Evolutionary conservation across 2,797 vertebrate species (phyloP).

Genomic region (Smutsia gigantea): DNA sequence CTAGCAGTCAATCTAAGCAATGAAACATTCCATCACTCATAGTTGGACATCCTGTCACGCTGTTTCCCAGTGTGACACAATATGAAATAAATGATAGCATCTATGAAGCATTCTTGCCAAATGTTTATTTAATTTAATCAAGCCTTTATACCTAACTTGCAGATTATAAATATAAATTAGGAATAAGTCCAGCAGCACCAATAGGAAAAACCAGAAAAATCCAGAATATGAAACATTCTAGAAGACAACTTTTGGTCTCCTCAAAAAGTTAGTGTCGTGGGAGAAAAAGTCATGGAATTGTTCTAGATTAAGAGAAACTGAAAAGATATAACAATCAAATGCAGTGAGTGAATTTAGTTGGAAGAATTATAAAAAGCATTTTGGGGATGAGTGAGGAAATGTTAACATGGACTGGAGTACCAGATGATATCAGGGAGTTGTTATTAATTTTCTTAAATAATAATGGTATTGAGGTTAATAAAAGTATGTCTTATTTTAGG

Average conservation of each 20-base stretch:
- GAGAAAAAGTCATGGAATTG: not conserved
- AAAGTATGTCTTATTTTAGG: constrained; percentile 2
- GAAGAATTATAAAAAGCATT: constrained; percentile 8
- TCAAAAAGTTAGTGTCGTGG: not conserved
- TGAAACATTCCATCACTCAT: not conserved
- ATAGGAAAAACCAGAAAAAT: not conserved
- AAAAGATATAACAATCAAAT: not conserved
- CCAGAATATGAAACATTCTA: not conserved
- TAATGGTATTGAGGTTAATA: not conserved
- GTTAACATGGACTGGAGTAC: not conserved
- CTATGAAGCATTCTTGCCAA: constrained; percentile 32
- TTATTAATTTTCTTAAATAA: constrained; percentile 23
- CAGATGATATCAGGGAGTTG: not conserved
- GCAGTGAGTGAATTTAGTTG: not conserved
- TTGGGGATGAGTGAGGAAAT: not conserved
- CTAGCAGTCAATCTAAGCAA: not conserved
- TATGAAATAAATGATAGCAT: constrained; percentile 31
- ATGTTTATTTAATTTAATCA: constrained; percentile 48
- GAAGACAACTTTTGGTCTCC: not conserved
- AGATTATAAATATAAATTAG: not conserved
- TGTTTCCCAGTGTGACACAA: not conserved
- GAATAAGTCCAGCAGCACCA: not conserved
- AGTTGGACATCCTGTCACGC: not conserved
- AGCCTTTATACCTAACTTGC: not conserved
- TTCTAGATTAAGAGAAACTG: not conserved